Percentiles rank a stretch among this genome's conserved stretches.
These are phyloP conservation scores for Danionella cerebrum DNA, from an alignment of 2,113 vertebrate species.

Conservation along the genomic window DNA sequence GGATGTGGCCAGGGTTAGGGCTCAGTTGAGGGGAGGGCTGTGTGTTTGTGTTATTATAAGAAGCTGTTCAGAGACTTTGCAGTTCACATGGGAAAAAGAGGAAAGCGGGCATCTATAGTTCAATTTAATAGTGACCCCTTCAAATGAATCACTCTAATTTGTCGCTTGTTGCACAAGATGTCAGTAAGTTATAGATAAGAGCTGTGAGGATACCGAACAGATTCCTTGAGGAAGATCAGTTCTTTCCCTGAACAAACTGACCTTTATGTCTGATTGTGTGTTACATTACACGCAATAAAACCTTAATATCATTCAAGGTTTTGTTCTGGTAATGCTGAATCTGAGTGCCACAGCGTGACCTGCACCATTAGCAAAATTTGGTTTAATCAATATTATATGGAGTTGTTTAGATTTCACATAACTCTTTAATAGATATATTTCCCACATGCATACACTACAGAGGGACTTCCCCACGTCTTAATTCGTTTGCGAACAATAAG, in stretches of 20 bases:
- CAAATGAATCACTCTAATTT: conserved; percentile 29
- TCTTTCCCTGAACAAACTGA: neutral
- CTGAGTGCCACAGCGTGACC: too few species aligned
- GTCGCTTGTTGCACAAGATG: neutral
- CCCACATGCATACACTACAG: too few species aligned
- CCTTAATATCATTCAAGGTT: too few species aligned
- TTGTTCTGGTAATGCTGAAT: neutral
- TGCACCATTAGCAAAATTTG: too few species aligned
- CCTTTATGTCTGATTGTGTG: neutral
- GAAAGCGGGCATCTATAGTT: conserved; percentile 19
- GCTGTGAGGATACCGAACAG: neutral
- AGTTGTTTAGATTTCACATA: too few species aligned
- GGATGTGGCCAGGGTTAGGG: conserved; percentile 16
- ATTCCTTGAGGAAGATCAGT: neutral
- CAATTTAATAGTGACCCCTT: conserved; percentile 31
- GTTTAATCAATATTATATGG: too few species aligned
- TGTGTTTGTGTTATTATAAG: neutral
- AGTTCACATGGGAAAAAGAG: conserved; percentile 15
- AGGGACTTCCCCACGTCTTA: too few species aligned
- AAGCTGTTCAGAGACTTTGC: neutral
- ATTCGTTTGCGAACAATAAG: too few species aligned
- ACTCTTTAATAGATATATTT: too few species aligned
- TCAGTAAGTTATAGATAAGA: conserved; percentile 2
- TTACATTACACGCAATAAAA: neutral
- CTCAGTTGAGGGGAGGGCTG: neutral